Percentiles rank a stretch among this genome's conserved stretches.
Conservation (phyloP, 2,113 vertebrate genomes). For the Ameiurus melas region DNA sequence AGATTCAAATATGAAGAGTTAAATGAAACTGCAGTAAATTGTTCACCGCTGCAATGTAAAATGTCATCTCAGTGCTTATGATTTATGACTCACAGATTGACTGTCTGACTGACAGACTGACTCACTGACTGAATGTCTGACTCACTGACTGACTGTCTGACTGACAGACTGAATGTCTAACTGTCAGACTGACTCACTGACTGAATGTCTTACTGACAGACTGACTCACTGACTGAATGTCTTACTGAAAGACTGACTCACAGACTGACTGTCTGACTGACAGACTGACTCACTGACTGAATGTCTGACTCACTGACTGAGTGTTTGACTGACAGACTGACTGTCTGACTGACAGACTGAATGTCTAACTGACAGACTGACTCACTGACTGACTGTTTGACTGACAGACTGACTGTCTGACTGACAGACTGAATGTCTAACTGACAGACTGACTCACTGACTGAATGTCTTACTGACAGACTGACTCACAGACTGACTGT, state of each 20-base stretch:
- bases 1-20: slow-evolving; percentile 47
- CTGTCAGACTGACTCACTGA: not conserved
- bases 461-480: not conserved
- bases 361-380: not conserved
- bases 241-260: not conserved
- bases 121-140: not conserved
- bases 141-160: not conserved
- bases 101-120: not conserved
- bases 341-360: not conserved
- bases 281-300: not conserved
- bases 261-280: too few relatives aligned
- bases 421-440: not conserved
- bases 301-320: not conserved
- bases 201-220: not conserved
- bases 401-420: not conserved
- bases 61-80: slow-evolving; percentile 33
- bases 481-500: too few relatives aligned
- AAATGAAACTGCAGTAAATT: slow-evolving; percentile 43
- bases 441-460: not conserved
- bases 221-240: too few relatives aligned
- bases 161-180: too few relatives aligned
- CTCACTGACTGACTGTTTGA: too few relatives aligned
- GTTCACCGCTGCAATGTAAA: slow-evolving; percentile 35
- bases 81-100: not conserved
- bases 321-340: not conserved